Evolutionary conservation across 2,797 vertebrate species (phyloP), one percentile per base, ranked within the genome.

Genomic region (Epinephelus malabaricus): DNA sequence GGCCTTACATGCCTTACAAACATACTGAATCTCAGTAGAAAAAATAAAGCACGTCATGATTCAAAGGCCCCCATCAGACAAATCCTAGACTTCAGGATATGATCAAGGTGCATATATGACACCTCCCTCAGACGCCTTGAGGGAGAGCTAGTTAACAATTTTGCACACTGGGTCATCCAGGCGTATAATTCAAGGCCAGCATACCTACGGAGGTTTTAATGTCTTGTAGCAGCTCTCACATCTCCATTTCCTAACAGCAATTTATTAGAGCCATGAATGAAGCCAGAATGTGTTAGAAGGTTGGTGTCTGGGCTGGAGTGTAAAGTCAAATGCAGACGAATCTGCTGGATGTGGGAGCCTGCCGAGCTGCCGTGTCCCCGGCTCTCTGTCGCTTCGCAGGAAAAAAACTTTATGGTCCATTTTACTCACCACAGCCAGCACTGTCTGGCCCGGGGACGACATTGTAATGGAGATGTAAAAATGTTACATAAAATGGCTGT

Each of bases 401-500:
- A 34, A 73, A 68, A 27, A 34, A 73, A 90, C 76, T 88, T 93
- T 89, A 93, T 85, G 87, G 76, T 55, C 76, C 82, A 34, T 92
- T 92, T 91, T 89, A 89, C 87, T 83, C 77, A 15, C 62, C 78
- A 79, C 66, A 76, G 85, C 78, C 66, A 67, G 85, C 55, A 9
- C 71, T 69, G 86, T 82, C 84, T 86, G 86, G 88, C 87, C 76
- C 11, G 15, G 65, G 76, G 60, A 86, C 12, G 56, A 18, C 69
- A 49, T 66, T 21, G 85, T 85, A 84, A 90, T 88, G 76, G 81
- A 89, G 87, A 91, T 90, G 83, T 91, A 88, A 92, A 93, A 93
- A 85, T 56, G 74, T 87, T 90, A 82, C 85, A 92, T 91, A 87
- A 93, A 94, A 92, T 69, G 81, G 81, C 76, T 84, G 84, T 89